Evolutionary conservation across 2,888 invertebrate species (phyloP).

Genomic region (Ditula angustiorana): DNA sequence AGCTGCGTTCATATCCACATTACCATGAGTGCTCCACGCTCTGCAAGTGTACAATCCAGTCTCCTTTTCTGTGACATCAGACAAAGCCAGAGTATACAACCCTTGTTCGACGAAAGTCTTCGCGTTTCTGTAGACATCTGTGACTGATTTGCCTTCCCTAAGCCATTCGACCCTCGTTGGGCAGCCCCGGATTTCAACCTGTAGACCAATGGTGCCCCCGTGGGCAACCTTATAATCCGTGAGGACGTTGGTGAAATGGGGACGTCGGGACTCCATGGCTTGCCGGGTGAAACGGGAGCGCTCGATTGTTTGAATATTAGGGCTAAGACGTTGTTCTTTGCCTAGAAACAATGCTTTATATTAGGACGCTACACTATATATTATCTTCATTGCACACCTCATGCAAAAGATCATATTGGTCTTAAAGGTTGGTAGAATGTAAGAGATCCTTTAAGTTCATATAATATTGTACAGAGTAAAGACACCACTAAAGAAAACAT

Average conservation of each 20-base stretch:
- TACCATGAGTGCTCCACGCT: slow-evolving; percentile 90
- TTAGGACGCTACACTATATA: too few species aligned
- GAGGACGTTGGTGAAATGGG: slow-evolving; percentile 88
- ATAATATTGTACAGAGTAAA: too few species aligned
- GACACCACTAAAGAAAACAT: too few species aligned
- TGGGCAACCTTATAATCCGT: slow-evolving; percentile 90
- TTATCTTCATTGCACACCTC: too few species aligned
- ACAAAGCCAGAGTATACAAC: slow-evolving; percentile 90
- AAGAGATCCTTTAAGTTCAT: too few species aligned
- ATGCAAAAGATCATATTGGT: too few species aligned
- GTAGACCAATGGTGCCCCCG: slow-evolving; percentile 93
- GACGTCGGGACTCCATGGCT: slow-evolving; percentile 83
- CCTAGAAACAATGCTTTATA: slow-evolving; percentile 54
- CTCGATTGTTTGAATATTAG: slow-evolving; percentile 67
- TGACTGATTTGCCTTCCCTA: slow-evolving; percentile 86
- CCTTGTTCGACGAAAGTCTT: slow-evolving; percentile 88
- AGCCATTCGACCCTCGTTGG: slow-evolving; percentile 92
- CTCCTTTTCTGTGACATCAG: slow-evolving; percentile 89
- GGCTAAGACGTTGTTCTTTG: slow-evolving; percentile 61
- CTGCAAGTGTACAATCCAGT: slow-evolving; percentile 92
- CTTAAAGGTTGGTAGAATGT: too few species aligned
- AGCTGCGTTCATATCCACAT: slow-evolving; percentile 90
- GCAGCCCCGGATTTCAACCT: slow-evolving; percentile 91
- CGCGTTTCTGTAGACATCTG: slow-evolving; percentile 86
- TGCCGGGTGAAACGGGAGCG: slow-evolving; percentile 66